Evolutionary conservation across 1,140 invertebrate genomes (phyloP).

Genomic region (Aphelenchoides besseyi): DNA sequence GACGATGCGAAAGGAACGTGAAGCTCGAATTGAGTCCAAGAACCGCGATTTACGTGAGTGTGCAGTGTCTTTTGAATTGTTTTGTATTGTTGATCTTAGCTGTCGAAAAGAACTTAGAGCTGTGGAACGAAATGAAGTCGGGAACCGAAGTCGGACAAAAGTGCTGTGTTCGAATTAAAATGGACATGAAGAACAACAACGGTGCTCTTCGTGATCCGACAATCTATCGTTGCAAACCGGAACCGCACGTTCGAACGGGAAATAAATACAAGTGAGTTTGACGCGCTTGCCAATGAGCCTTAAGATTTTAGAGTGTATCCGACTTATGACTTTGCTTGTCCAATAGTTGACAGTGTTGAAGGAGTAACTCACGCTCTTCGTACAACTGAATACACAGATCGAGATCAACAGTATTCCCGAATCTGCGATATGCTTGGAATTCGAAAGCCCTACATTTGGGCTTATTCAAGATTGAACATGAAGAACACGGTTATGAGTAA

Average conservation of each 20-base stretch:
- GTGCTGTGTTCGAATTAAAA: constrained; percentile 92
- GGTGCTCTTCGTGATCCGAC: constrained; percentile 98
- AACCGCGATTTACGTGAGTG: constrained; percentile 79
- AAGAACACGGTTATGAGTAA: constrained; percentile 90
- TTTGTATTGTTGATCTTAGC: constrained; percentile 66
- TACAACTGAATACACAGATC: constrained; percentile 96
- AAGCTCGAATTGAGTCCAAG: constrained; percentile 79
- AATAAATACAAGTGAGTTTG: constrained; percentile 85
- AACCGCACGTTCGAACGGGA: constrained; percentile 85
- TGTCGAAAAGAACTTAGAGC: constrained; percentile 77
- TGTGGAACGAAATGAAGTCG: constrained; percentile 93
- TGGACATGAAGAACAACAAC: constrained; percentile 92
- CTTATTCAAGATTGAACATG: constrained; percentile 87
- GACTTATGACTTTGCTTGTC: constrained; percentile 99
- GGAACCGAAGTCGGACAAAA: constrained; percentile 76
- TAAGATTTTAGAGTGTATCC: constrained; percentile 85
- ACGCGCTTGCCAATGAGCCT: no score
- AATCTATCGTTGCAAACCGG: constrained; percentile 95
- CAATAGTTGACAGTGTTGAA: constrained; percentile 95
- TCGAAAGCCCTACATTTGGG: constrained; percentile 87
- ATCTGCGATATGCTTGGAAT: constrained; percentile 74
- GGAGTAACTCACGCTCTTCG: constrained; percentile 92
- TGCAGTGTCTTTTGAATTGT: constrained; percentile 21
- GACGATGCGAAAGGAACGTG: constrained; percentile 88
- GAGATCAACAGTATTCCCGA: constrained; percentile 97